Conservation (phyloP, 92 coral and sea anemone species). For the Parazoanthus darwini region DNA sequence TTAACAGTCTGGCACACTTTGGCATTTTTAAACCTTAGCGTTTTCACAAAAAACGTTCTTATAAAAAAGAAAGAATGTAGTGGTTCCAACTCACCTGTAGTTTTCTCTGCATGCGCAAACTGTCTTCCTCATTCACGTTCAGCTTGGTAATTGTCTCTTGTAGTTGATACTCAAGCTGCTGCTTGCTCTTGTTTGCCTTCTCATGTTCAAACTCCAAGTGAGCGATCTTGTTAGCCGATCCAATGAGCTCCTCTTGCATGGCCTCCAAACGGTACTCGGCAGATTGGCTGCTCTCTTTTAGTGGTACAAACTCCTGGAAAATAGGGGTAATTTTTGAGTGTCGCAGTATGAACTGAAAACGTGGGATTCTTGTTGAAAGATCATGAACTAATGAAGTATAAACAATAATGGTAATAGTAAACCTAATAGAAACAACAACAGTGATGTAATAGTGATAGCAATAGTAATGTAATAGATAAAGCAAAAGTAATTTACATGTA, state of each 20-base stretch:
- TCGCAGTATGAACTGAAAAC: too few species aligned
- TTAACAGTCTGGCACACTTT: too few species aligned
- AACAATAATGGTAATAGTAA: too few species aligned
- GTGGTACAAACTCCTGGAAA: slow-evolving; percentile 52
- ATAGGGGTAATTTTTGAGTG: too few species aligned
- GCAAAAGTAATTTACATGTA: too few species aligned
- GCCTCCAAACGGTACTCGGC: slow-evolving; percentile 56
- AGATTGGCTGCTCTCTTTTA: slow-evolving; percentile 66
- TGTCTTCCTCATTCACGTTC: slow-evolving; percentile 54
- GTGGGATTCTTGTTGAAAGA: too few species aligned
- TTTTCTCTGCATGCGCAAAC: slow-evolving; percentile 54
- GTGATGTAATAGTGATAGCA: too few species aligned
- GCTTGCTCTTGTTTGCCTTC: slow-evolving; percentile 49
- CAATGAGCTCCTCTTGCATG: slow-evolving; percentile 54
- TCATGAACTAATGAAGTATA: too few species aligned
- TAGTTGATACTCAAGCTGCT: slow-evolving; percentile 60
- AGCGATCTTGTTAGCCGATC: slow-evolving; percentile 57
- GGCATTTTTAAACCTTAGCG: too few species aligned
- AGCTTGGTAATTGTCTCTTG: slow-evolving; percentile 60
- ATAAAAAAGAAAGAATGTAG: not conserved
- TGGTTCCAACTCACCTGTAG: slow-evolving; percentile 36
- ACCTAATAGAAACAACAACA: not conserved
- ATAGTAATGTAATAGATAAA: too few species aligned
- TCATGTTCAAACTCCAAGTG: slow-evolving; percentile 63
- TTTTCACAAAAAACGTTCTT: too few species aligned